These are phyloP conservation scores for Asarcornis scutulata DNA, from an alignment of 2,113 vertebrate species.

Conservation along the genomic window DNA sequence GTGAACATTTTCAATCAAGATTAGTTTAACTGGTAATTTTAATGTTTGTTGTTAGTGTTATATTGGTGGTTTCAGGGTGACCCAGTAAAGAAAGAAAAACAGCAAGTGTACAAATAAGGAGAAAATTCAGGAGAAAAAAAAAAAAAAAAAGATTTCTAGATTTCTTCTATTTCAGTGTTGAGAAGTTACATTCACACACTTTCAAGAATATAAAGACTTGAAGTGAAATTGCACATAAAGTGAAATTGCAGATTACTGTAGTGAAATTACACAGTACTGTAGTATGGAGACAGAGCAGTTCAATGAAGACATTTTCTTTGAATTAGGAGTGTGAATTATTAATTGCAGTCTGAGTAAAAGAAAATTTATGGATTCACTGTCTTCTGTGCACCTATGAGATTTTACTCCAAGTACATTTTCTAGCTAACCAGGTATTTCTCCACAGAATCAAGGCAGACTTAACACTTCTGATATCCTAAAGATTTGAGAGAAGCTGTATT, in stretches of 20 bases:
- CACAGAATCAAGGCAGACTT: background rate
- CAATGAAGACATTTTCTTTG: constrained; percentile 26
- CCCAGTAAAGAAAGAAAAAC: background rate
- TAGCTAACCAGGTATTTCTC: background rate
- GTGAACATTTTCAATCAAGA: background rate
- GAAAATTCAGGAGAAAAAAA: background rate
- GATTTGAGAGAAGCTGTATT: background rate
- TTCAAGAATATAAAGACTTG: background rate
- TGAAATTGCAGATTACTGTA: background rate
- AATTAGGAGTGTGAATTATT: constrained; percentile 39
- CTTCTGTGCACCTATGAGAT: background rate
- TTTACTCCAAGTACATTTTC: background rate
- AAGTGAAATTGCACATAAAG: background rate
- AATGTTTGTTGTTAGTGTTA: background rate
- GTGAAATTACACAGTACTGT: background rate
- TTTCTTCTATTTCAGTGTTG: background rate
- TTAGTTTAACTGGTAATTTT: background rate
- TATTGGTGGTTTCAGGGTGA: background rate
- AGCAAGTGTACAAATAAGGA: background rate
- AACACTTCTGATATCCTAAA: background rate
- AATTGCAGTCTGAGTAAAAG: background rate
- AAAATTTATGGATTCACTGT: constrained; percentile 17
- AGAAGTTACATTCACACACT: background rate
- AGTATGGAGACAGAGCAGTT: background rate
- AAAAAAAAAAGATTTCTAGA: background rate